Percentiles rank a stretch among this genome's conserved stretches.
These are phyloP conservation scores for Yponomeuta cagnagella DNA, from an alignment of 2,888 invertebrate species.

Conservation along the genomic window DNA sequence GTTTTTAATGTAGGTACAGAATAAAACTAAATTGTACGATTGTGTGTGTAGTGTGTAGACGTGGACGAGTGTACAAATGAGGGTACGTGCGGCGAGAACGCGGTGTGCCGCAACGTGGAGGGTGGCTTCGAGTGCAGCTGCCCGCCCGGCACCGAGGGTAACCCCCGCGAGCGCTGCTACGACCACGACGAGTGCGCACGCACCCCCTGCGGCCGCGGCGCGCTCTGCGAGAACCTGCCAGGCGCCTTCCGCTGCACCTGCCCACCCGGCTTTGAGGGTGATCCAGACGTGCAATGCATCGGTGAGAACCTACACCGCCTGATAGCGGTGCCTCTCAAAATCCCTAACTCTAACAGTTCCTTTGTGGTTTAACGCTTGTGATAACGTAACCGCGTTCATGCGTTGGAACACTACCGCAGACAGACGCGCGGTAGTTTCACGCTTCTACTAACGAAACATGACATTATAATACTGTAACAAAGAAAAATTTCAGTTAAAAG, in stretches of 20 bases:
- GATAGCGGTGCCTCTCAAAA: constrained; percentile 38
- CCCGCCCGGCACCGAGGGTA: constrained; percentile 87
- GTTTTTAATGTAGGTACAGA: neutral
- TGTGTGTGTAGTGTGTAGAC: constrained; percentile 80
- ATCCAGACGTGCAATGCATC: constrained; percentile 83
- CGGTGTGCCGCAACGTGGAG: constrained; percentile 86
- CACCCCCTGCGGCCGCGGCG: constrained; percentile 85
- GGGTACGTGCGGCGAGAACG: constrained; percentile 85
- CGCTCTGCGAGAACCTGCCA: constrained; percentile 85
- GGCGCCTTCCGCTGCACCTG: constrained; percentile 89
- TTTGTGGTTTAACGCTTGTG: constrained; percentile 61
- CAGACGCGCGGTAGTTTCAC: constrained; percentile 61
- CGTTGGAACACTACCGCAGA: constrained; percentile 65
- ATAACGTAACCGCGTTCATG: constrained; percentile 42
- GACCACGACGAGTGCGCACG: constrained; percentile 86
- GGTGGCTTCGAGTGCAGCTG: constrained; percentile 91
- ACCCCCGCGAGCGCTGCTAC: constrained; percentile 82
- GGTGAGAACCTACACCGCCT: constrained; percentile 79
- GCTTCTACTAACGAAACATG: constrained; percentile 58
- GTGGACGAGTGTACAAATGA: constrained; percentile 87
- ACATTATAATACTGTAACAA: constrained; percentile 26
- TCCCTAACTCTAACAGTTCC: constrained; percentile 39
- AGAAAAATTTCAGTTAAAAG: constrained; percentile 35
- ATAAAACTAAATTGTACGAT: neutral
- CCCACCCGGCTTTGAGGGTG: constrained; percentile 88